Percentiles rank a stretch among this genome's conserved stretches.
phyloP scores from a whole-genome alignment of 2,888 invertebrate species.

The Platerodrilus igneus region DNA sequence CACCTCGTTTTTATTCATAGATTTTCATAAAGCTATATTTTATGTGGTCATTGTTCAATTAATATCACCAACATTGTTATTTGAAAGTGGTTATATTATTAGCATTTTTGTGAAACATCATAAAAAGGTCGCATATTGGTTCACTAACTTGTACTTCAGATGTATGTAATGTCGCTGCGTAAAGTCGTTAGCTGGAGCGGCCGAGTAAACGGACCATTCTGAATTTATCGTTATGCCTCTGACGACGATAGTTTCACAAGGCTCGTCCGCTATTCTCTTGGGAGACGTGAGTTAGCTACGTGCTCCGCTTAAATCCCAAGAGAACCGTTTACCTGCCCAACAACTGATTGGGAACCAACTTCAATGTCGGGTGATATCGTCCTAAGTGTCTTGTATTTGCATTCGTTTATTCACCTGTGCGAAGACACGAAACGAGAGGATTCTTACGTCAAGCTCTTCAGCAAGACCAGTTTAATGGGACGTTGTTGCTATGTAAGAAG shows the following conservation, averaged over 20 bases:
- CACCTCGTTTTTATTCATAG: slow-evolving; percentile 11
- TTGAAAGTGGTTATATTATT: slow-evolving; percentile 1
- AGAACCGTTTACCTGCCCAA: slow-evolving; percentile 49
- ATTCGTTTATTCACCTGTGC: no score
- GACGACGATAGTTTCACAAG: slow-evolving; percentile 39
- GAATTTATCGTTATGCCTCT: slow-evolving; percentile 46
- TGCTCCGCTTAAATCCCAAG: slow-evolving; percentile 41
- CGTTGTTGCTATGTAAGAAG: no score
- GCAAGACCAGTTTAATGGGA: no score
- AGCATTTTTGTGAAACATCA: slow-evolving; percentile 2
- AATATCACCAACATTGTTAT: slow-evolving; percentile 11
- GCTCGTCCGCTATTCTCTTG: slow-evolving; percentile 35
- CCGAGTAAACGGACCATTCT: slow-evolving; percentile 29
- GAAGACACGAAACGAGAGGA: no score
- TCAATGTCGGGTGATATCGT: slow-evolving; percentile 25
- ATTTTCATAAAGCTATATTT: slow-evolving; percentile 18
- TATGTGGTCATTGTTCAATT: slow-evolving; percentile 13
- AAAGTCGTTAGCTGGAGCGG: slow-evolving; percentile 38
- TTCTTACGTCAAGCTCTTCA: no score
- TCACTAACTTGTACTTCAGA: slow-evolving; percentile 27
- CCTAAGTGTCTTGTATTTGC: no score
- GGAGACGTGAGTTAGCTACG: slow-evolving; percentile 49
- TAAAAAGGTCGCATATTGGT: slow-evolving; percentile 22
- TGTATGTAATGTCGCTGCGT: slow-evolving; percentile 39
- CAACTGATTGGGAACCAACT: slow-evolving; percentile 47